Conservation (phyloP, 2,113 vertebrate species). For the Rhinolophus ferrumequinum region DNA sequence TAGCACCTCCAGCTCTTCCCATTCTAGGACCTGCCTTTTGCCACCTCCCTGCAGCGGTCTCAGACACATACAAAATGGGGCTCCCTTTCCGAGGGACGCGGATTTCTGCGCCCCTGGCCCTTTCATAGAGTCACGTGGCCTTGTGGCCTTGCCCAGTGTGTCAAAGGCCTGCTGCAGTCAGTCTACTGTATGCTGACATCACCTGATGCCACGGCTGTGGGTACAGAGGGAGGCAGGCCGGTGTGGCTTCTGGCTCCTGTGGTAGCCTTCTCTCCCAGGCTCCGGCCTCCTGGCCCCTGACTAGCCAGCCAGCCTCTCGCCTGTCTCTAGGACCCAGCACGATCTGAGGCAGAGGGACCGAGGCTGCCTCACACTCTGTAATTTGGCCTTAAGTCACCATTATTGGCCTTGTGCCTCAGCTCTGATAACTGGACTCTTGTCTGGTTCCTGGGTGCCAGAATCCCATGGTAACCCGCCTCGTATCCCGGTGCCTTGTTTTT, state of each 20-base stretch:
- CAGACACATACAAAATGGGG: neutral
- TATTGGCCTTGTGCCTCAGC: slow-evolving; percentile 49
- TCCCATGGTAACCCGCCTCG: slow-evolving; percentile 46
- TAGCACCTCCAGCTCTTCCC: neutral
- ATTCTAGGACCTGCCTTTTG: neutral
- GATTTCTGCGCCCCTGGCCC: neutral
- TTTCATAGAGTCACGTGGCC: neutral
- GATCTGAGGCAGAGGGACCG: neutral
- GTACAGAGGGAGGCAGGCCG: neutral
- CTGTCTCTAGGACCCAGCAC: neutral
- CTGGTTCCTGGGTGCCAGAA: slow-evolving; percentile 26
- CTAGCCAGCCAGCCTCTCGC: neutral
- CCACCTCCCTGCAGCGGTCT: neutral
- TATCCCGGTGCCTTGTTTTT: slow-evolving; percentile 37
- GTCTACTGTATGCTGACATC: neutral
- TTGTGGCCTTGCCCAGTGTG: neutral
- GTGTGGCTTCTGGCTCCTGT: neutral
- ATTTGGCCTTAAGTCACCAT: slow-evolving; percentile 37
- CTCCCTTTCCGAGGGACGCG: neutral
- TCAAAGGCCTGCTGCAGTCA: neutral
- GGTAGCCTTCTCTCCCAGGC: neutral
- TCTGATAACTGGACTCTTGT: slow-evolving; percentile 61
- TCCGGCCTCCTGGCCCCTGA: neutral
- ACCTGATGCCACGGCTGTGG: neutral
- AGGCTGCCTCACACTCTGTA: slow-evolving; percentile 17